Evolutionary conservation across 2,888 invertebrate genomes (phyloP), one percentile per base, ranked within the genome.

Genomic region (Oscheius sp.): DNA sequence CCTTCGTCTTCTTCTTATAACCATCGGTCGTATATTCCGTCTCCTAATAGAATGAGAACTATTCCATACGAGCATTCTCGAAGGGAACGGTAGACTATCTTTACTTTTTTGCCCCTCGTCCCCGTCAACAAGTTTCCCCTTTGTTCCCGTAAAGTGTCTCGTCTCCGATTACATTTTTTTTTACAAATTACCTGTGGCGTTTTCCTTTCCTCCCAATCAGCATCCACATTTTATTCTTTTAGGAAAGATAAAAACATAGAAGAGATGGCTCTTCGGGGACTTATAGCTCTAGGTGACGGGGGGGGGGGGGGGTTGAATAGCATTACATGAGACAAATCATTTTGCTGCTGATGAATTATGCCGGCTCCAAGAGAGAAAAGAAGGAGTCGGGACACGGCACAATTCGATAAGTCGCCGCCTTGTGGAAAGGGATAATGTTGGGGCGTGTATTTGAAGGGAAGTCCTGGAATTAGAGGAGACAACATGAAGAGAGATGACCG

Each of bases 281-380:
- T n/a, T n/a, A n/a, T n/a, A n/a, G n/a, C n/a, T n/a, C n/a, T n/a
- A n/a, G n/a, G n/a, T n/a, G n/a, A n/a, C n/a, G n/a, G n/a, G 47
- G 47, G 32, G 51, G 32, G 30, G 12, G 28, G 51, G 51, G 30
- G 6, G n/a, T 24, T 22, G 32, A 24, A 17, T 33, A 20, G 54
- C 32, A 54, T 54, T 54, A 54, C 54, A 54, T 36, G 54, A 12
- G 2, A 54, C 54, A 32, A 20, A 51, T 32, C 32, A n/a, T 32
- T 12, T 54, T n/a, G n/a, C n/a, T n/a, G 5, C 54, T 54, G 54
- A 54, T 54, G 54, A 54, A 32, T 54, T 54, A 54, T 54, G 33
- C 12, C 22, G 9, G 50, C 26, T 6, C 6, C 50, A 12, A 26
- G 47, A 45, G 50, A 50, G 26, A 26, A 28, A 50, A 30, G 28